Base-by-base conservation (phyloP, 2,797 vertebrate genomes). In the Alcedo quadribrachys region DNA sequence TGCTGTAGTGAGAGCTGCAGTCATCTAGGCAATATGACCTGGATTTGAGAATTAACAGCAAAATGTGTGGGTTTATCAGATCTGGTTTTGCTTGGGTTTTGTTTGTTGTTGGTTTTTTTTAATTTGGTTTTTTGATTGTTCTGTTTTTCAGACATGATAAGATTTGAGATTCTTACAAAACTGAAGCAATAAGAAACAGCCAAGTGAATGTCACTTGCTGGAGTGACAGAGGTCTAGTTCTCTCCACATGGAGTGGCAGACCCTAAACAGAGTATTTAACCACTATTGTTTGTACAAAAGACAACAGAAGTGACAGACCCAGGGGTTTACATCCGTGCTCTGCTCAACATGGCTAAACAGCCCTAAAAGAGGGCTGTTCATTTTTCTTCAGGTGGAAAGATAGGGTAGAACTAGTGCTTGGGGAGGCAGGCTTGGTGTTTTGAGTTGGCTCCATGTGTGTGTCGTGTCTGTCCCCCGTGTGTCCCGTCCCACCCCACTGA, bases 11-110 rank as follows among this genome's bases (percentile, higher is more conserved):
- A 79, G 91, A 86, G 53, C 65, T 81, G 46, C n/a, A 50, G 63
- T 70, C 32, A 63, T 60, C 33, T 71, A 82, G 50, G 68, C 42
- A 53, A 16, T 40, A 40, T 1, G 12, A 75, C 79, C 50, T 90
- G 87, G 45, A 92, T 95, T 73, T 86, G 61, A 93, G 53, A 82
- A 80, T 58, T 88, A 86, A 89, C 83, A 84, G 60, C 45, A 92
- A 90, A 92, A 48, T 46, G 40, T 17, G 32, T 51, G 62, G 68
- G 33, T 87, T 85, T 96, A 83, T 53, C 37, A 88, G 85, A 43
- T 70, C 61, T 85, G 46, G 8, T 8, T 28, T 55, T 55, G 8
- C 8, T 28, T 51, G 27, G 50, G 19, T 46, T 46, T 46, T 27
- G 14, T 17, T 17, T 51, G 50, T n/a, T n/a, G n/a, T n/a, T n/a